Base-by-base conservation (phyloP, 2,888 invertebrate genomes). In the Lasioglossum calceatum region DNA sequence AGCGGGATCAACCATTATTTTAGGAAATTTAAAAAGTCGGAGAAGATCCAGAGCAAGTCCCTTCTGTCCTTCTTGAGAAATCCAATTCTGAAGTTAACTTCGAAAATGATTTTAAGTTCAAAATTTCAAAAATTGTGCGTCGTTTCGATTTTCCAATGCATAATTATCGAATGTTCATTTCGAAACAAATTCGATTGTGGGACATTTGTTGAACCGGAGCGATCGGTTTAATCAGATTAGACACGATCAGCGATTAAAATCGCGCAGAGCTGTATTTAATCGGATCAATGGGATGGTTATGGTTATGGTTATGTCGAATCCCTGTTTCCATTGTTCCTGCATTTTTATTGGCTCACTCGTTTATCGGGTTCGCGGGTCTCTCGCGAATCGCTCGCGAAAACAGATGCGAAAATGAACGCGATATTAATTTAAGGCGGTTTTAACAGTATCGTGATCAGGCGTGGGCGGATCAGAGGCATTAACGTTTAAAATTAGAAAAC, bases 401-500 rank as follows among this genome's bases (percentile, higher is more conserved):
- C 58, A 42, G 42, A 75, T 50, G 77, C 72, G 78, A 58, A 70
- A 70, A 71, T 16, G 75, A 64, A 12, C 64, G 16, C 16, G 58
- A 44, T 39, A 77, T 73, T 74, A 72, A 84, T 85, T 84, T 39
- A 67, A 79, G 64, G 4, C 50, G 19, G 77, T 27, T 70, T 77
- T 75, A 84, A 74, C 61, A 14, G 58, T 61, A 76, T 64, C 75
- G 78, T 23, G 77, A 36, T 81, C 77, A 67, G 54, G 71, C 54
- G 85, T 76, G 44, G 70, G 50, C 10, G 77, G 44, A 61, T 61
- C 61, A n/a, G 7, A 47, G n/a, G 87, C 79, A 77, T 86, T 80
- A 82, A 77, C 19, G 81, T 81, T 89, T 90, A 90, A 91, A 88
- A 87, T 89, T 87, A 87, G 87, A 88, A 87, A 88, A 83, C 54